These are phyloP conservation scores for Oegoconia quadripuncta DNA, from an alignment of 2,888 invertebrate species.

Conservation along the genomic window DNA sequence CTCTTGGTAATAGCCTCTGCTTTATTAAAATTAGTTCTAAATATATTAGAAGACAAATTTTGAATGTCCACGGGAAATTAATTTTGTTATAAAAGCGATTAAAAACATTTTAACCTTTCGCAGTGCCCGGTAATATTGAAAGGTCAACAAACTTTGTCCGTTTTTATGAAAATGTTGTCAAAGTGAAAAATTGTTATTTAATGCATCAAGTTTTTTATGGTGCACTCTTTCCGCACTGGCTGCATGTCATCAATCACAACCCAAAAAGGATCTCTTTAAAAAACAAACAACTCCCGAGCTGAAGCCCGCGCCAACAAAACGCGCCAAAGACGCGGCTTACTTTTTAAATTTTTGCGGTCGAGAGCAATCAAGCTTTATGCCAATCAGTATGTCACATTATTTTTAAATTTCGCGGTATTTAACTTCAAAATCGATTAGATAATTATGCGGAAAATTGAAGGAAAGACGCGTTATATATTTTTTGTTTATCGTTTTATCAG, in stretches of 20 bases:
- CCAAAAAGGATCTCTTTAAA: conserved; percentile 43
- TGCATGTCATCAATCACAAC: conserved; percentile 49
- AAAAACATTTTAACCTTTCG: too few species aligned
- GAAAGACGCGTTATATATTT: too few species aligned
- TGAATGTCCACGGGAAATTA: too few species aligned
- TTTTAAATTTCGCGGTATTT: conserved; percentile 25
- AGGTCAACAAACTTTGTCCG: background rate
- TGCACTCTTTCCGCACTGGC: conserved; percentile 39
- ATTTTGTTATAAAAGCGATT: too few species aligned
- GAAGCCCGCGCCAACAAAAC: background rate
- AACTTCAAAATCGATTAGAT: conserved; percentile 31
- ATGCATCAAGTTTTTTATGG: conserved; percentile 48
- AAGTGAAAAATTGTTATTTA: conserved; percentile 64
- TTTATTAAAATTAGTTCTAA: too few species aligned
- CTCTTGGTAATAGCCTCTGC: too few species aligned
- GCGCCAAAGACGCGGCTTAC: conserved; percentile 39
- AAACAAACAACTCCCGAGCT: conserved; percentile 36
- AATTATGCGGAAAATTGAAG: conserved; percentile 38
- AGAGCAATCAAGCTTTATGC: conserved; percentile 39
- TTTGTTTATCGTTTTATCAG: too few species aligned
- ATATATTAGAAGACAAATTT: too few species aligned
- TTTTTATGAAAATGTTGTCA: conserved; percentile 33
- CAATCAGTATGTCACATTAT: conserved; percentile 25
- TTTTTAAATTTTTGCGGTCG: conserved; percentile 28
- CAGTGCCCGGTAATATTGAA: background rate